phyloP scores from a whole-genome alignment of 92 coral and sea anemone species.

The Palythoa caribaeorum region DNA sequence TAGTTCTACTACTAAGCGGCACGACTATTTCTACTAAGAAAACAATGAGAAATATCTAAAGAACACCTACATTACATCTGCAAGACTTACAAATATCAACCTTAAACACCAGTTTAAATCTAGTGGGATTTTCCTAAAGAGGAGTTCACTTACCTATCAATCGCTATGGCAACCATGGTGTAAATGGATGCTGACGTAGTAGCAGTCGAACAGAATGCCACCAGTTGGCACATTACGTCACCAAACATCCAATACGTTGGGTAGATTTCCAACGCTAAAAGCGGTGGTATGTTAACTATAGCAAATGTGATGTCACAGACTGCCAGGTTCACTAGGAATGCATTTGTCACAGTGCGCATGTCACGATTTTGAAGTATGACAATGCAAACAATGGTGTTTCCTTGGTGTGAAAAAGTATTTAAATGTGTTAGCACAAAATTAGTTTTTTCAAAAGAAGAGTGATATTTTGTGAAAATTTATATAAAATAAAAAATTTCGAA shows the following conservation, averaged over 20 bases:
- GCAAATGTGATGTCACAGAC: constrained; percentile 85
- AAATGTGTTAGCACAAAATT: not conserved
- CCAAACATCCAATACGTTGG: constrained; percentile 80
- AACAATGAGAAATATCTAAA: too few species aligned
- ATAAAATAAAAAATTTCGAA: too few species aligned
- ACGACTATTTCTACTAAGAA: not conserved
- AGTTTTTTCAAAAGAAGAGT: too few species aligned
- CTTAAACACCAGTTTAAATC: too few species aligned
- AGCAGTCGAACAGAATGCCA: constrained; percentile 66
- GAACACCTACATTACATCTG: too few species aligned
- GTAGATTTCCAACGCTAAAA: constrained; percentile 65
- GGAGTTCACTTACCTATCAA: constrained; percentile 75
- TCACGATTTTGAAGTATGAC: constrained; percentile 78
- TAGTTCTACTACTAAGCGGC: too few species aligned
- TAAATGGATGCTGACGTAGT: constrained; percentile 82
- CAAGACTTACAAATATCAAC: too few species aligned
- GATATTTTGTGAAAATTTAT: too few species aligned
- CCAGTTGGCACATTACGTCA: constrained; percentile 70
- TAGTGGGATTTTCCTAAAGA: not conserved
- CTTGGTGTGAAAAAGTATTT: constrained; percentile 43
- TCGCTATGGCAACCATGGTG: constrained; percentile 87
- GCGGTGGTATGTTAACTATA: constrained; percentile 73
- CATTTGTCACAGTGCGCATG: constrained; percentile 96
- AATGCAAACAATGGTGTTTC: constrained; percentile 84
- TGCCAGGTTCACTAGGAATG: constrained; percentile 87